These are phyloP conservation scores for Agapornis roseicollis DNA, from an alignment of 2,113 vertebrate genomes.

Conservation along the genomic window DNA sequence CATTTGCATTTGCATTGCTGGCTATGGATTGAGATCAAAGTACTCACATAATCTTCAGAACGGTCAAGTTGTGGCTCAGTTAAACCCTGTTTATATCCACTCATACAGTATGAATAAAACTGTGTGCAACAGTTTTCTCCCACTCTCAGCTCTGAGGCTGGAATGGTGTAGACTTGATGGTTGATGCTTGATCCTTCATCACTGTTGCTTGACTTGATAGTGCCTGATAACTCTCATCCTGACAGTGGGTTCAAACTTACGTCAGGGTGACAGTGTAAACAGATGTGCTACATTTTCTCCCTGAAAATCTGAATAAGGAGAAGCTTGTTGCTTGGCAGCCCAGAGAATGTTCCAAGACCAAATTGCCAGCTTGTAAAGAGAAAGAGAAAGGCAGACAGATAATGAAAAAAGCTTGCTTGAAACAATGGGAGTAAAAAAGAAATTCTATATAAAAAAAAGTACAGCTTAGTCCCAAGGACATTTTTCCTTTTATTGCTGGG, in stretches of 20 bases:
- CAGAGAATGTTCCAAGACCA: slow-evolving; percentile 11
- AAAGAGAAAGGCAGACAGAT: slow-evolving; percentile 15
- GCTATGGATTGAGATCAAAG: neutral
- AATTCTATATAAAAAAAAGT: neutral
- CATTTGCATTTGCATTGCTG: neutral
- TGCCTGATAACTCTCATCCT: neutral
- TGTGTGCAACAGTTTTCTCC: neutral
- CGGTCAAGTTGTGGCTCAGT: neutral
- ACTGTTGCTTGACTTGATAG: neutral
- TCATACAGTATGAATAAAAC: neutral
- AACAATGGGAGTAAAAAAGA: neutral
- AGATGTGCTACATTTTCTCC: neutral
- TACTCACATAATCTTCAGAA: neutral
- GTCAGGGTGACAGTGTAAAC: slow-evolving; percentile 10
- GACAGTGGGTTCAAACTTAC: neutral
- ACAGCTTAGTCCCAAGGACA: neutral
- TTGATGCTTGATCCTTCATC: neutral
- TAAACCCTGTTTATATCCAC: neutral
- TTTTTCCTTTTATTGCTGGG: neutral
- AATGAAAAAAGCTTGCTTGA: neutral
- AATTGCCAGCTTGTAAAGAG: neutral
- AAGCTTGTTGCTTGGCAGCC: slow-evolving; percentile 28
- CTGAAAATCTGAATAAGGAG: slow-evolving; percentile 15
- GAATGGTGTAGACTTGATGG: neutral
- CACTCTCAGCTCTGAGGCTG: neutral